Evolutionary conservation across 2,797 vertebrate genomes (phyloP).

Genomic region (Simalia tracyae): DNA sequence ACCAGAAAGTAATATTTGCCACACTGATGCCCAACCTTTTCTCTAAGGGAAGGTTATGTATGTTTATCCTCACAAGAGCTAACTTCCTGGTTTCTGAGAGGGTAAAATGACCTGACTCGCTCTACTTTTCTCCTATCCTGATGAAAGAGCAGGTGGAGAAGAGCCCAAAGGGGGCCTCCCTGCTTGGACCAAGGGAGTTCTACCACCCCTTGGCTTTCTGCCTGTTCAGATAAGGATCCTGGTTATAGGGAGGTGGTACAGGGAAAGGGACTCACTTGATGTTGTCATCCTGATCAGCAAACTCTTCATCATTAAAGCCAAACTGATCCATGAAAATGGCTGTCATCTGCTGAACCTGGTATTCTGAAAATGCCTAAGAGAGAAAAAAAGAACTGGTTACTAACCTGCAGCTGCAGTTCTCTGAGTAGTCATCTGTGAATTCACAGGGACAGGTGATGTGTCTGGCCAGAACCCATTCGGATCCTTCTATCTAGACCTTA

Average conservation of each 20-base stretch:
- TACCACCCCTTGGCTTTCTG: not conserved
- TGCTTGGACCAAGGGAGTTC: not conserved
- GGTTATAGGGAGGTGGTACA: rapidly evolving
- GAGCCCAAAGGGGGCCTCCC: too few relatives aligned
- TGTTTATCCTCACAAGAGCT: not conserved
- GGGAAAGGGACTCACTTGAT: constrained; percentile 81
- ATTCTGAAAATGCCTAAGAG: constrained; percentile 93
- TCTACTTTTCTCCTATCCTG: not conserved
- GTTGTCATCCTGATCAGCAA: constrained; percentile 93
- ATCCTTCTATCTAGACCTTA: not conserved
- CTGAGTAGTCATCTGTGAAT: not conserved
- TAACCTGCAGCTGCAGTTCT: not conserved
- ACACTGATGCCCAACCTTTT: not conserved
- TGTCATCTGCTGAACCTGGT: constrained; percentile 99
- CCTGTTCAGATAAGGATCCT: not conserved
- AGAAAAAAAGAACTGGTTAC: not conserved
- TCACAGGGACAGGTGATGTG: not conserved
- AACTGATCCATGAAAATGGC: constrained; percentile 97
- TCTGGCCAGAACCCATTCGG: not conserved
- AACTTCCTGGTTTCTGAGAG: not conserved
- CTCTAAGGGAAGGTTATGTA: not conserved
- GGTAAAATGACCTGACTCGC: not conserved
- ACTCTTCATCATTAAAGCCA: constrained; percentile 96
- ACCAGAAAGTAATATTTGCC: not conserved
- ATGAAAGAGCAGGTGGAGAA: not conserved